Evolutionary conservation across 2,888 invertebrate genomes (phyloP).

Genomic region (Hedya salicella): DNA sequence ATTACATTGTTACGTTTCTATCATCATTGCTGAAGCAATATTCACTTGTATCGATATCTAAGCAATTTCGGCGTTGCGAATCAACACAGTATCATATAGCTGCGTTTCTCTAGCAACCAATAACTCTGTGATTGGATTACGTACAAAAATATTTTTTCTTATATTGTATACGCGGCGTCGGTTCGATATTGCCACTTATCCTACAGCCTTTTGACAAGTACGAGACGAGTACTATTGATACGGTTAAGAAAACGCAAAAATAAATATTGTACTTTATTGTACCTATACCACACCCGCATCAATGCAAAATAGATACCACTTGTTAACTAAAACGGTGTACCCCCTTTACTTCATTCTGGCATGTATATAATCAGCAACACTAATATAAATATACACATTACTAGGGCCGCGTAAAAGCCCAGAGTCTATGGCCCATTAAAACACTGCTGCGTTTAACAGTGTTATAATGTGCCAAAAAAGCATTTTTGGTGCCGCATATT

Average conservation of each 20-base stretch:
- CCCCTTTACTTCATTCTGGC: too few relatives aligned
- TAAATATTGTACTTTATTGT: neutral
- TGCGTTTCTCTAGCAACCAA: slow-evolving; percentile 38
- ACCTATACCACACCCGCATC: neutral
- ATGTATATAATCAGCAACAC: too few relatives aligned
- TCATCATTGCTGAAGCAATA: neutral
- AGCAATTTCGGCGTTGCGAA: slow-evolving; percentile 17
- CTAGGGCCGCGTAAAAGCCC: too few relatives aligned
- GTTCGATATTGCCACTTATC: slow-evolving; percentile 35
- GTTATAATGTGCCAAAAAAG: too few relatives aligned
- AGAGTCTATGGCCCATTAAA: too few relatives aligned
- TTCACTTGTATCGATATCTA: slow-evolving; percentile 13
- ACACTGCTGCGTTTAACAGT: too few relatives aligned
- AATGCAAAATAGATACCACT: neutral
- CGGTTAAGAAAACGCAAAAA: slow-evolving; percentile 9
- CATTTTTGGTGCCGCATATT: too few relatives aligned
- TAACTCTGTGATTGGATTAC: slow-evolving; percentile 42
- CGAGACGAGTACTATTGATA: slow-evolving; percentile 17
- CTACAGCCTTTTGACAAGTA: slow-evolving; percentile 25
- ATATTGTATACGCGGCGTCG: slow-evolving; percentile 33
- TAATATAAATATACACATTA: too few relatives aligned
- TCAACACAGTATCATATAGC: slow-evolving; percentile 33
- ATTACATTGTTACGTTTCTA: neutral
- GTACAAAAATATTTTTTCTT: slow-evolving; percentile 39
- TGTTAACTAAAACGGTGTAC: too few relatives aligned